These are phyloP conservation scores for Ctena decussata DNA, from an alignment of 2,888 invertebrate species.

Conservation along the genomic window DNA sequence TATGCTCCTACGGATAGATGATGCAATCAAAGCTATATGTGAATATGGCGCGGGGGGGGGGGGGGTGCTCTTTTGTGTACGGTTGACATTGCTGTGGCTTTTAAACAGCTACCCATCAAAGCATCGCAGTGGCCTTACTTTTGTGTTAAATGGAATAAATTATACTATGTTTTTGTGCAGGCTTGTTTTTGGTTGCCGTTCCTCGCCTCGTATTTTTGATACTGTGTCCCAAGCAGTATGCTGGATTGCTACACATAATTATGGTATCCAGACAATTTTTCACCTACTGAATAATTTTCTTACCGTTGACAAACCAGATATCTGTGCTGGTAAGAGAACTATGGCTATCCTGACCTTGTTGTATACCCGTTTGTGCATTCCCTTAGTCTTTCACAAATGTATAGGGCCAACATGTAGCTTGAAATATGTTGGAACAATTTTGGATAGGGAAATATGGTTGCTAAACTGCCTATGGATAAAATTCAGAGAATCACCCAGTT, in stretches of 20 bases:
- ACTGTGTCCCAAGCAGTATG: conserved; percentile 37
- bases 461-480: conserved; percentile 26
- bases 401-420: conserved; percentile 34
- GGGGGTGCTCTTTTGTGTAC: conserved; percentile 41
- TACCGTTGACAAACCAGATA: conserved; percentile 21
- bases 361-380: conserved; percentile 46
- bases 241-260: conserved; percentile 52
- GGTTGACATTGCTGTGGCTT: conserved; percentile 56
- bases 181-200: conserved; percentile 51
- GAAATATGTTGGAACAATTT: conserved; percentile 56
- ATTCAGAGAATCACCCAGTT: not conserved
- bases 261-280: conserved; percentile 37
- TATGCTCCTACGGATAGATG: conserved; percentile 46
- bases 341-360: conserved; percentile 42
- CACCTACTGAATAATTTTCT: conserved; percentile 58
- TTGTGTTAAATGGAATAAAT: conserved; percentile 46
- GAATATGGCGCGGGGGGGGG: conserved; percentile 15
- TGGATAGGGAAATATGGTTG: conserved; percentile 55
- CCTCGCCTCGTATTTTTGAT: conserved; percentile 48
- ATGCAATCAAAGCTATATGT: conserved; percentile 49
- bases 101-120: conserved; percentile 40
- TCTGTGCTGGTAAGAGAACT: conserved; percentile 30
- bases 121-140: conserved; percentile 42
- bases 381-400: conserved; percentile 41
- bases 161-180: conserved; percentile 43